Conservation (phyloP, 1,140 invertebrate species). For the Drosophila mauritiana region DNA sequence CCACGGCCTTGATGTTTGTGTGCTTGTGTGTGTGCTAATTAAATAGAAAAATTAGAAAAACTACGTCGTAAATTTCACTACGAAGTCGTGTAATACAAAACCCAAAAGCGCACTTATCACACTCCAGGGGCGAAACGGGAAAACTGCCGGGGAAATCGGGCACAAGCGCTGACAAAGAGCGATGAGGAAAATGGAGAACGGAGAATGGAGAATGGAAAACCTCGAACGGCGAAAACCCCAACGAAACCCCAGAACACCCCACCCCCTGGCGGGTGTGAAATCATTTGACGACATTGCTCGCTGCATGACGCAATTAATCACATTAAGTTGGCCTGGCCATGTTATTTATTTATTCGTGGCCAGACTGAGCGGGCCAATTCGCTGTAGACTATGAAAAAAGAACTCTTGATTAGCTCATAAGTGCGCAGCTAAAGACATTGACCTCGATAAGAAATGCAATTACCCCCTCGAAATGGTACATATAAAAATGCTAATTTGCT, state of each 20-base stretch:
- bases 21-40: conserved; percentile 55
- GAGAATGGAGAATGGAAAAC: conserved; percentile 3
- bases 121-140: conserved; percentile 46
- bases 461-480: conserved; percentile 11
- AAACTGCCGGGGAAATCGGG: neutral
- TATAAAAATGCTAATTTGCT: conserved; percentile 24
- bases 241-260: neutral
- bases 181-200: conserved; percentile 31
- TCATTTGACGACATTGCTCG: conserved; percentile 72
- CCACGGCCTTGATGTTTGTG: conserved; percentile 5
- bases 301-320: conserved; percentile 77
- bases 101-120: conserved; percentile 68
- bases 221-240: neutral
- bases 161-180: conserved; percentile 30
- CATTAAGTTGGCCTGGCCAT: conserved; percentile 57
- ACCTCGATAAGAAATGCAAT: conserved; percentile 29
- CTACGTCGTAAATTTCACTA: conserved; percentile 71
- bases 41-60: conserved; percentile 81
- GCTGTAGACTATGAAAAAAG: conserved; percentile 15
- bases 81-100: conserved; percentile 70
- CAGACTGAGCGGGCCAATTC: conserved; percentile 34
- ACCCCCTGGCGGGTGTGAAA: conserved; percentile 62
- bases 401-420: conserved; percentile 51
- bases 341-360: conserved; percentile 48
- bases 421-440: conserved; percentile 36